Conservation (phyloP, 2,113 vertebrate species). For the Gopherus evgoodei region DNA sequence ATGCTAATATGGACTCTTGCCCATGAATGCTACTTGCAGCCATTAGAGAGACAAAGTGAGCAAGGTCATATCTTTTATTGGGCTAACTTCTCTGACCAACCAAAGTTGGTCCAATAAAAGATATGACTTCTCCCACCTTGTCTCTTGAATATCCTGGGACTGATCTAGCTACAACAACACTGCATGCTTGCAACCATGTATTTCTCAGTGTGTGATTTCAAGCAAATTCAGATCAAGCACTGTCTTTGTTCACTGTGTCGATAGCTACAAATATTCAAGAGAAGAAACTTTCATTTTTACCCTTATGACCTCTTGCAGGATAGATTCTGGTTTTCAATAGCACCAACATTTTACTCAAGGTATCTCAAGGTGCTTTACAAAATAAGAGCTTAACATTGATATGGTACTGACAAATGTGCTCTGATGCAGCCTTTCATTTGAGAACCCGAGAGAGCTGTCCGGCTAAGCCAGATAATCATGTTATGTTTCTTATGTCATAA, state of each 20-base stretch:
- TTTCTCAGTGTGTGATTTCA: constrained; percentile 14
- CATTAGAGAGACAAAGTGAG: background rate
- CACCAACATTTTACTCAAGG: background rate
- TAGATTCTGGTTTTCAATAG: background rate
- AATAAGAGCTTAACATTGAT: background rate
- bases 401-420: constrained; percentile 31
- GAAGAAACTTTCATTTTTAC: background rate
- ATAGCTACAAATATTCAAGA: constrained; percentile 24
- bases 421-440: constrained; percentile 21
- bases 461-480: constrained; percentile 20
- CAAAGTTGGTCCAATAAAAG: background rate
- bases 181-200: background rate
- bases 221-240: constrained; percentile 36
- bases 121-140: background rate
- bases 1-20: background rate
- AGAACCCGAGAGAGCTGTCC: constrained; percentile 28
- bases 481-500: constrained; percentile 23
- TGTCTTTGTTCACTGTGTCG: constrained; percentile 27
- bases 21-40: background rate
- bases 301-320: background rate
- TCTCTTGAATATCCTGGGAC: background rate
- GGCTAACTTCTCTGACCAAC: background rate
- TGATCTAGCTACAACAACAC: background rate
- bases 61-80: background rate
- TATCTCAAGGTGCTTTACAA: background rate